Evolutionary conservation across 2,113 vertebrate genomes (phyloP).

Genomic region (Delphinapterus leucas): DNA sequence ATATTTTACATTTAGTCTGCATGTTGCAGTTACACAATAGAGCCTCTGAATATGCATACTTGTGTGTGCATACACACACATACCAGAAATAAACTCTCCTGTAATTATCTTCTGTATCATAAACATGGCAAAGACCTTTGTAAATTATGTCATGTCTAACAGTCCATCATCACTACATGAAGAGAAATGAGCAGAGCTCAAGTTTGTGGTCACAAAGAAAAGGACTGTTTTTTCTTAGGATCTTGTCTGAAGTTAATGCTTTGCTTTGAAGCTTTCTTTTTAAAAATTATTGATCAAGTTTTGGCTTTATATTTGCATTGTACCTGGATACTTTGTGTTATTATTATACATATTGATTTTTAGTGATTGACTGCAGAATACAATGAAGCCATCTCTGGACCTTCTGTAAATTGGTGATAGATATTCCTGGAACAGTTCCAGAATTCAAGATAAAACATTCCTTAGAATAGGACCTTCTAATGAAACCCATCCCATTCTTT

Average conservation of each 20-base stretch:
- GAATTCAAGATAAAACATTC: background rate
- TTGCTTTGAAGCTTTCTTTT: background rate
- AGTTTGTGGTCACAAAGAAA: background rate
- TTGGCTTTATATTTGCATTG: background rate
- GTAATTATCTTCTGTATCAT: background rate
- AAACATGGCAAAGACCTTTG: background rate
- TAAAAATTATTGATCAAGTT: background rate
- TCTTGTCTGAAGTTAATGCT: background rate
- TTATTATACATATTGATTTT: background rate
- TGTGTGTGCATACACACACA: background rate
- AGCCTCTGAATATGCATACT: background rate
- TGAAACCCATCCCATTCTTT: background rate
- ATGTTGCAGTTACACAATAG: background rate
- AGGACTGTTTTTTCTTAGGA: background rate
- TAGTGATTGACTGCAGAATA: background rate
- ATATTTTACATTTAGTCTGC: background rate
- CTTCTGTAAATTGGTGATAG: conserved; percentile 4
- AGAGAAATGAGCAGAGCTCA: background rate
- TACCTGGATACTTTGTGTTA: background rate
- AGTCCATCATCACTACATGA: background rate
- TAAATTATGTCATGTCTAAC: background rate
- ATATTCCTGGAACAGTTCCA: background rate
- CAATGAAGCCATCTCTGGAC: background rate
- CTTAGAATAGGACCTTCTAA: background rate
- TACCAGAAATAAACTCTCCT: background rate